Percentiles rank a stretch among this genome's conserved stretches.
Evolutionary conservation across 2,113 vertebrate species (phyloP).

Genomic region (Pygoscelis antarcticus): DNA sequence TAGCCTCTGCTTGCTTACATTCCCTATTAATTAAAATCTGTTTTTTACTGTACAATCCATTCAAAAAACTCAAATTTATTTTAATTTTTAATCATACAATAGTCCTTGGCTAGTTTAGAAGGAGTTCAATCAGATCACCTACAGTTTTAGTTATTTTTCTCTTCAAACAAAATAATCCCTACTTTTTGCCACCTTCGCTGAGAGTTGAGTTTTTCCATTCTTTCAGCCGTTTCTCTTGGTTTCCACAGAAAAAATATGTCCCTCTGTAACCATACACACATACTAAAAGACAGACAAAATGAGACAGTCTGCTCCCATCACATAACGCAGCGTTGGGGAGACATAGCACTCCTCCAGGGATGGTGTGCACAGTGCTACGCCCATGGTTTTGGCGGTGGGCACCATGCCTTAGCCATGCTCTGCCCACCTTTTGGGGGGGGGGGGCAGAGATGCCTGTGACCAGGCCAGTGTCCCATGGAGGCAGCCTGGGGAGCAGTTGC

Average conservation of each 20-base stretch:
- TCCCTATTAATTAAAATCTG: not conserved
- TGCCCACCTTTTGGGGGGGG: rapidly evolving
- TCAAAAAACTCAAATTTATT: not conserved
- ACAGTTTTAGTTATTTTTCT: not conserved
- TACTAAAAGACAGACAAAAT: not conserved
- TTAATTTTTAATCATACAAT: not conserved
- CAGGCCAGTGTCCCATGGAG: rapidly evolving
- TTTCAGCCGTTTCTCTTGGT: not conserved
- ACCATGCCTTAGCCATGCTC: not conserved
- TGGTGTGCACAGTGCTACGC: rapidly evolving
- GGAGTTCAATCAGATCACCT: not conserved
- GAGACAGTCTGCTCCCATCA: not conserved
- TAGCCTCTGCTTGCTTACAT: not conserved
- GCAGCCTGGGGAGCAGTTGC: not conserved
- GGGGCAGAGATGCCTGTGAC: not conserved
- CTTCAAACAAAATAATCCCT: not conserved
- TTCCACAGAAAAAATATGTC: not conserved
- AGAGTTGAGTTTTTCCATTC: not conserved
- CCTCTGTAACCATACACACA: not conserved
- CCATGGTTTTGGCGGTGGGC: rapidly evolving
- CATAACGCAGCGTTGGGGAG: rapidly evolving
- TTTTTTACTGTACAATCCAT: not conserved
- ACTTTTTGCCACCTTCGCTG: not conserved
- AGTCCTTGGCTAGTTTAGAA: not conserved
- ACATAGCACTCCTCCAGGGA: not conserved